These are phyloP conservation scores for Florisuga fusca DNA, from an alignment of 2,797 vertebrate genomes.

Conservation along the genomic window DNA sequence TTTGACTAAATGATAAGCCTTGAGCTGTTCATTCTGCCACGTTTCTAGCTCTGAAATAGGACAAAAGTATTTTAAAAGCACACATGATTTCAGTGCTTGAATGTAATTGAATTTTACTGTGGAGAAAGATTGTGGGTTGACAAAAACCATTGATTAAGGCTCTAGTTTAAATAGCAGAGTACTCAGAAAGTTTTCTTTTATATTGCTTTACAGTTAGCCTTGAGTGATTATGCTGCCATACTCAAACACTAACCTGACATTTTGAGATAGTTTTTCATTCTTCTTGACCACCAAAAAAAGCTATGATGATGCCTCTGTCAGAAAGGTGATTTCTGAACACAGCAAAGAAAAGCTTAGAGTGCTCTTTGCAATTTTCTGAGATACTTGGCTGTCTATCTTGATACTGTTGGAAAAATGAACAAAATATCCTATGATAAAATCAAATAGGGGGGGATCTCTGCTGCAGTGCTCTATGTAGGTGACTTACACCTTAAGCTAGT, in stretches of 20 bases:
- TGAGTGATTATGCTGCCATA: neutral
- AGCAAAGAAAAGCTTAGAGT: neutral
- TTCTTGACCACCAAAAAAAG: neutral
- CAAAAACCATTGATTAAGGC: neutral
- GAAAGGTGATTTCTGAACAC: neutral
- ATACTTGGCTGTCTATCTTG: neutral
- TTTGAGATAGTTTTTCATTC: neutral
- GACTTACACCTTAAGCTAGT: neutral
- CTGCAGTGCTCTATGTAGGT: rapidly evolving
- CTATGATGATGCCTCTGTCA: neutral
- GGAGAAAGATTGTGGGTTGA: neutral
- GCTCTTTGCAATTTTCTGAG: neutral
- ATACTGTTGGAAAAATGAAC: neutral
- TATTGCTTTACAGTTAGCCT: neutral
- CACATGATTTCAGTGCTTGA: neutral
- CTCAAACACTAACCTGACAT: neutral
- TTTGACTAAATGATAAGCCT: neutral
- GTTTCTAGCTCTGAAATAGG: neutral
- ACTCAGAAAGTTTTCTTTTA: neutral
- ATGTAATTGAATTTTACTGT: neutral
- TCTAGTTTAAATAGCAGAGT: neutral
- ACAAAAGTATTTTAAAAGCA: neutral
- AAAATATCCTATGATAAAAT: neutral
- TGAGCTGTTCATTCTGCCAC: neutral
- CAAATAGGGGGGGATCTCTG: neutral